Base-by-base conservation (phyloP, 1,140 invertebrate genomes). In the Drosophila littoralis region DNA sequence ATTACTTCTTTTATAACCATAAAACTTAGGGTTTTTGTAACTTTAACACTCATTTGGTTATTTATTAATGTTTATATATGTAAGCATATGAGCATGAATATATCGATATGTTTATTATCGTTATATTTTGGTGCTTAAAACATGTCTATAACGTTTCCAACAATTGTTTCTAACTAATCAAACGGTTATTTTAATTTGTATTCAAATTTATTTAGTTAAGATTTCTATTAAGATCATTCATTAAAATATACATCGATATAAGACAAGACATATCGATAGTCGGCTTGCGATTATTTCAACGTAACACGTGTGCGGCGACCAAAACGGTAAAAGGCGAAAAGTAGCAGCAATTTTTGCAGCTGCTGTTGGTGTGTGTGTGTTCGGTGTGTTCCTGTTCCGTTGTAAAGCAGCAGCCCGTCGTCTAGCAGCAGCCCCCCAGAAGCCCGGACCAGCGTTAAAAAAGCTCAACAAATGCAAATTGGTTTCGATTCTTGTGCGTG, bases 321-420 rank as follows among this genome's bases (percentile, higher is more conserved):
- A 54, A 68, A 73, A 68, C 64, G 70, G 55, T 60, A 73, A 73
- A 67, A 68, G 64, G 55, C 64, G 48, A 60, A 71, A 73, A 54
- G 64, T 45, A 73, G 70, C 64, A 73, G 64, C 70, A 68, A 59
- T 73, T 73, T 73, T 73, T 58, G 63, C 69, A 72, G 70, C 71
- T 61, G 71, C 71, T 68, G 65, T 67, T 55, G 57, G 71, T 55
- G 65, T 69, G 71, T 61, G 71, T 61, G 69, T 58, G 71, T 61
- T 40, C 58, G 57, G 57, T 61, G 65, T 74, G 65, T 74, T 74
- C 71, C 71, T 74, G 71, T 74, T 74, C 66, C 71, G 57, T 69
- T 74, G 71, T 74, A 57, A 74, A 69, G 50, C 70, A 72, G 60
- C 67, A 72, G 64, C 70, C 52, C 61, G 69, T 72, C 43, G 61